Percentiles rank a stretch among this genome's conserved stretches.
phyloP scores from a whole-genome alignment of 1,140 invertebrate genomes.

The Chironomus striatipennis region DNA sequence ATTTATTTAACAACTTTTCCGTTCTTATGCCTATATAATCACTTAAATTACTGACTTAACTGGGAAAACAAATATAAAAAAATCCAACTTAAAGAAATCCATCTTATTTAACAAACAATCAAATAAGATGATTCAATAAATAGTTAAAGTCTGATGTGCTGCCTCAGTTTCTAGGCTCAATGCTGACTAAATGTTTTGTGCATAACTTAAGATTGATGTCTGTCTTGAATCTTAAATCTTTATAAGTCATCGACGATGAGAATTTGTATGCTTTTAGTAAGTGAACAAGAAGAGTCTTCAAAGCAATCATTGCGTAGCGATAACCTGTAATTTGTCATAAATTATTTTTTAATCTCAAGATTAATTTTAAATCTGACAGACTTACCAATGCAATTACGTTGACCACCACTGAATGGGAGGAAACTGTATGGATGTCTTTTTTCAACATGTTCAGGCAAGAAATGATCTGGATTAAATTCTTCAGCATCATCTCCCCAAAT shows the following conservation, averaged over 20 bases:
- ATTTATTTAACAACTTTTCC: too few species aligned
- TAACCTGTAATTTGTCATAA: constrained; percentile 32
- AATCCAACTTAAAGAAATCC: too few species aligned
- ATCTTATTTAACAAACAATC: too few species aligned
- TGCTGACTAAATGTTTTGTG: constrained; percentile 18
- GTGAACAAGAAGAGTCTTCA: constrained; percentile 39
- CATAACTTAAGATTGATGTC: constrained; percentile 16
- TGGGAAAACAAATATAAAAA: too few species aligned
- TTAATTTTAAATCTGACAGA: not conserved
- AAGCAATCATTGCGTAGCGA: constrained; percentile 40
- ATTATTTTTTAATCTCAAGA: not conserved
- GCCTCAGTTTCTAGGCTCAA: not conserved
- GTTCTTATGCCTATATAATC: too few species aligned
- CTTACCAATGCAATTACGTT: constrained; percentile 51
- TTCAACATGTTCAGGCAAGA: constrained; percentile 45
- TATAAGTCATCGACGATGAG: not conserved
- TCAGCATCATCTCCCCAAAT: constrained; percentile 53
- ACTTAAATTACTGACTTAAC: too few species aligned
- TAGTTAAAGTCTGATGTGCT: too few species aligned
- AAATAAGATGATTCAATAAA: too few species aligned
- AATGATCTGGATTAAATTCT: constrained; percentile 59
- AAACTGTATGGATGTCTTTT: constrained; percentile 45
- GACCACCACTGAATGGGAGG: constrained; percentile 53
- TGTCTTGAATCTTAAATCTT: constrained; percentile 15
- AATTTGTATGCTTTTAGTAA: constrained; percentile 37